Percentiles rank a stretch among this genome's conserved stretches.
These are phyloP conservation scores for Poecilia velifera DNA, from an alignment of 2,797 vertebrate species.

Conservation along the genomic window DNA sequence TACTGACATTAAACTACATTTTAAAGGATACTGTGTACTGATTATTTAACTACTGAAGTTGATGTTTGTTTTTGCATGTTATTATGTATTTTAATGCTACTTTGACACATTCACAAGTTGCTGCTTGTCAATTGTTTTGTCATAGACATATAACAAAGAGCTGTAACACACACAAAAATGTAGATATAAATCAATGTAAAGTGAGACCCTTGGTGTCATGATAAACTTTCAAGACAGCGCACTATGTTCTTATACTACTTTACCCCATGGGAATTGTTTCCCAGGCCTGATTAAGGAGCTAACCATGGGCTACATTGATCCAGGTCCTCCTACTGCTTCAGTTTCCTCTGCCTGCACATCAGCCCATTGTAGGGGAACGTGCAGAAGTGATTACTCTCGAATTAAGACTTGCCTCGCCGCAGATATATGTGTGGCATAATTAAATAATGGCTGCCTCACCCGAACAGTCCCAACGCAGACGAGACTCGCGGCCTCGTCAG, in stretches of 20 bases:
- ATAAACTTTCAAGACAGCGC: slow-evolving; percentile 21
- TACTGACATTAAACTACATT: not conserved
- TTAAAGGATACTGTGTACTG: not conserved
- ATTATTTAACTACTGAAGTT: not conserved
- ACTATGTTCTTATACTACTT: slow-evolving; percentile 23
- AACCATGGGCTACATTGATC: slow-evolving; percentile 58
- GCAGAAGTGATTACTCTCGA: slow-evolving; percentile 74
- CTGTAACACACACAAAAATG: not conserved
- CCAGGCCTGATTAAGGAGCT: slow-evolving; percentile 54
- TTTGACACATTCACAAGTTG: not conserved
- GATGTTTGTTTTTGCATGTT: not conserved
- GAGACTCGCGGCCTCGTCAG: slow-evolving; percentile 74
- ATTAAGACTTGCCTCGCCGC: slow-evolving; percentile 75
- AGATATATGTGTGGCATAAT: slow-evolving; percentile 76
- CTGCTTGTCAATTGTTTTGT: not conserved
- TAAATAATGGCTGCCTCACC: slow-evolving; percentile 83
- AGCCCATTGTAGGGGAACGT: slow-evolving; percentile 52
- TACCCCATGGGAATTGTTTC: slow-evolving; percentile 38
- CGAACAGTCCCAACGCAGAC: slow-evolving; percentile 77
- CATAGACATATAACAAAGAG: not conserved
- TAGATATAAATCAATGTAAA: not conserved
- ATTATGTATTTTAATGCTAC: not conserved
- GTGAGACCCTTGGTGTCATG: not conserved
- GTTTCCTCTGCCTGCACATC: slow-evolving; percentile 29
- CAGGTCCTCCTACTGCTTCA: slow-evolving; percentile 29